Conservation (phyloP, 2,797 vertebrate genomes). For the Podargus strigoides region DNA sequence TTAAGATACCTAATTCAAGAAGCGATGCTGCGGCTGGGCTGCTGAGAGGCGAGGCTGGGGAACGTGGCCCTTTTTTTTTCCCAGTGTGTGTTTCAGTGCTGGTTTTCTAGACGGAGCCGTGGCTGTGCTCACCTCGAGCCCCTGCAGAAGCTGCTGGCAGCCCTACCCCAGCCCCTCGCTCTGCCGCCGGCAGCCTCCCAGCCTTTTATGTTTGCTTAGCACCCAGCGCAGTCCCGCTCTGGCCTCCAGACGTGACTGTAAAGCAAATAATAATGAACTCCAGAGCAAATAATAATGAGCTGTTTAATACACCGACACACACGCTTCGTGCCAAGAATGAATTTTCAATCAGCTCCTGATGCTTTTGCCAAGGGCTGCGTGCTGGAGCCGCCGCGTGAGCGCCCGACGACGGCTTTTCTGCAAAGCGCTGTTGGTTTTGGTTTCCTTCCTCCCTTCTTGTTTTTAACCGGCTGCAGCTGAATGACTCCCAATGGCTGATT, state of each 20-base stretch:
- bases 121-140: neutral
- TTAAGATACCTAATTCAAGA: neutral
- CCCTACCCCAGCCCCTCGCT: neutral
- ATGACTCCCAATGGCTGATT: slow-evolving; percentile 53
- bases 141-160: neutral
- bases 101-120: neutral
- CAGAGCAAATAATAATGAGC: slow-evolving; percentile 60
- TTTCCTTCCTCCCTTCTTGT: slow-evolving; percentile 47
- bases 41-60: neutral
- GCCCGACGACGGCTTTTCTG: neutral
- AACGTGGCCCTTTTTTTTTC: neutral
- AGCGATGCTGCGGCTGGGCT: neutral
- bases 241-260: slow-evolving; percentile 34
- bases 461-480: slow-evolving; percentile 31
- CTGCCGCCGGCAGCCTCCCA: neutral
- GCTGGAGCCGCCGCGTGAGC: neutral
- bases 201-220: slow-evolving; percentile 23
- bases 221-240: neutral
- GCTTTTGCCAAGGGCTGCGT: slow-evolving; percentile 21
- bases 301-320: slow-evolving; percentile 58
- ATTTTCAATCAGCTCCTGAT: neutral
- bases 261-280: slow-evolving; percentile 61
- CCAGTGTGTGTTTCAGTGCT: neutral
- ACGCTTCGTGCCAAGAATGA: neutral
- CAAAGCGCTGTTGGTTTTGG: neutral